phyloP scores from a whole-genome alignment of 2,888 invertebrate genomes.

The Cephus pulcher region DNA sequence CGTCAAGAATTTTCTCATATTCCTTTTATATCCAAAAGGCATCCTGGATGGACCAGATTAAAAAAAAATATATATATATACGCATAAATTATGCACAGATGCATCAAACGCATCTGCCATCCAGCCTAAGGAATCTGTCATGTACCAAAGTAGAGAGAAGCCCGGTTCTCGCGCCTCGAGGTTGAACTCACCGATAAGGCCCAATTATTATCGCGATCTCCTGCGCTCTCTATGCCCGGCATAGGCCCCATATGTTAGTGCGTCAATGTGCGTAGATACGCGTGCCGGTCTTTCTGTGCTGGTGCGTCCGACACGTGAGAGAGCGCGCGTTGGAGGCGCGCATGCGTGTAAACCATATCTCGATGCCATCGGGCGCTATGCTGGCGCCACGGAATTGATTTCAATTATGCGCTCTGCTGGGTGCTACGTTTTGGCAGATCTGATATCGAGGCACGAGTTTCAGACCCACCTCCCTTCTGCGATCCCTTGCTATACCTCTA shows the following conservation, averaged over 20 bases:
- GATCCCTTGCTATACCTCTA: constrained; percentile 10
- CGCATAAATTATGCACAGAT: neutral
- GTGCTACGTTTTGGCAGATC: constrained; percentile 20
- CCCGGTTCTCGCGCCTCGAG: neutral
- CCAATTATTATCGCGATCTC: neutral
- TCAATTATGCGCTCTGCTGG: constrained; percentile 38
- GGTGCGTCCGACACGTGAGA: neutral
- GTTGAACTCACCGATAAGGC: neutral
- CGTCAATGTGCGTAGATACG: neutral
- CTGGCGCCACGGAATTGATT: constrained; percentile 46
- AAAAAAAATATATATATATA: neutral
- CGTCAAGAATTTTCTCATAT: neutral
- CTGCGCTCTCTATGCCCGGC: neutral
- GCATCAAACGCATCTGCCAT: neutral
- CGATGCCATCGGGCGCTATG: constrained; percentile 25
- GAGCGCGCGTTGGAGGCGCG: constrained; percentile 1
- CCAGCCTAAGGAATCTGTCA: neutral
- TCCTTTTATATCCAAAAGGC: neutral
- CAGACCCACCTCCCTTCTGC: constrained; percentile 13
- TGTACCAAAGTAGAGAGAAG: neutral
- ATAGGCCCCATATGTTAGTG: neutral
- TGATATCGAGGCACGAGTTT: constrained; percentile 25
- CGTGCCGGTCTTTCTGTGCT: neutral
- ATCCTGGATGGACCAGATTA: neutral
- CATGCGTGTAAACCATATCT: constrained; percentile 4